Conservation (phyloP, 2,888 invertebrate genomes). For the Carabus problematicus region DNA sequence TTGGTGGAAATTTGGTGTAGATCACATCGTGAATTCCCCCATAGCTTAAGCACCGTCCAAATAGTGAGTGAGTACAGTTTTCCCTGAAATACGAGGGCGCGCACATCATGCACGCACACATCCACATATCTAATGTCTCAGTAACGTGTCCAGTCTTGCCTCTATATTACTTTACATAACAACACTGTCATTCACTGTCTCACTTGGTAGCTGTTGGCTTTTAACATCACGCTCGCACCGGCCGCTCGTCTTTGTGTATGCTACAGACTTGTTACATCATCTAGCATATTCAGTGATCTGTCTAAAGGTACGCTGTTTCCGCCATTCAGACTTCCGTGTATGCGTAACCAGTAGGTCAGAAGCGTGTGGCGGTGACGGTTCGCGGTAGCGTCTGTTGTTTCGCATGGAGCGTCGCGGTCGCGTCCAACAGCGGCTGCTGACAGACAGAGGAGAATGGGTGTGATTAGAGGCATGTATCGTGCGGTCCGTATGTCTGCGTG, state of each 20-base stretch:
- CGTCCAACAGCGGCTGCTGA: constrained; percentile 55
- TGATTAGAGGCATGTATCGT: constrained; percentile 39
- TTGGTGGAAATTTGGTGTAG: no score
- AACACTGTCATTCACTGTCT: no score
- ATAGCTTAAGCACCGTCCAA: no score
- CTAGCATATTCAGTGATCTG: background rate
- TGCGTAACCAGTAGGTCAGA: constrained; percentile 56
- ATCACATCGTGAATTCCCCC: no score
- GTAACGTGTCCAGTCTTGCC: no score
- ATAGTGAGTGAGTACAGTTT: no score
- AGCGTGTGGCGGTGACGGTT: constrained; percentile 59
- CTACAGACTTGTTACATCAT: no score
- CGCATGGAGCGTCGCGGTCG: constrained; percentile 54
- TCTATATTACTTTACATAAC: no score
- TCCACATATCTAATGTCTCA: no score
- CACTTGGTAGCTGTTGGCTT: no score
- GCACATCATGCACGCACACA: no score
- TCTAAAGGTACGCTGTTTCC: background rate
- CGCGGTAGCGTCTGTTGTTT: constrained; percentile 48
- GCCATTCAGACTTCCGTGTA: constrained; percentile 22
- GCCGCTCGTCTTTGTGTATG: background rate
- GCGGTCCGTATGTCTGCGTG: constrained; percentile 26
- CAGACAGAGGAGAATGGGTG: constrained; percentile 1
- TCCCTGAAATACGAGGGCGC: no score
- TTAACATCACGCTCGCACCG: background rate